These are phyloP conservation scores for Anguilla anguilla DNA, from an alignment of 2,797 vertebrate genomes.

Conservation along the genomic window DNA sequence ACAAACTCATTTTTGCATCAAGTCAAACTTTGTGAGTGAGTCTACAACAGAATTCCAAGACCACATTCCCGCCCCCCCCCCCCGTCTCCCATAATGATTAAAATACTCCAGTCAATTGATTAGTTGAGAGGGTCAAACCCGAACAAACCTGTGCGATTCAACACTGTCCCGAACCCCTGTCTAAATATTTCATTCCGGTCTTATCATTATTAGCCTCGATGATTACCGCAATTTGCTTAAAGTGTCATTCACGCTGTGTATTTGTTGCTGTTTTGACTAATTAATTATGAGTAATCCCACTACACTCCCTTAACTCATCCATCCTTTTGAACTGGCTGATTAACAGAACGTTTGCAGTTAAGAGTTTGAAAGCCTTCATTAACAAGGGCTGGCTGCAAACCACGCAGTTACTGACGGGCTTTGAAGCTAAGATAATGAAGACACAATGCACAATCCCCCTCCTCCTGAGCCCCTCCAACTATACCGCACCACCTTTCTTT, in stretches of 20 bases:
- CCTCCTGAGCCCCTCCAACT: neutral
- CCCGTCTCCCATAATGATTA: slow-evolving; percentile 34
- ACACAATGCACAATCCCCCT: slow-evolving; percentile 45
- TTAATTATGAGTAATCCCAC: slow-evolving; percentile 52
- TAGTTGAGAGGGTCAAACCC: slow-evolving; percentile 43
- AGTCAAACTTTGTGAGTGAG: neutral
- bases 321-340: slow-evolving; percentile 51
- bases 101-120: slow-evolving; percentile 46
- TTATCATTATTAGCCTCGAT: slow-evolving; percentile 56
- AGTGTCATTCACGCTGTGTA: slow-evolving; percentile 56
- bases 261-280: slow-evolving; percentile 54
- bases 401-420: slow-evolving; percentile 50
- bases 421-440: slow-evolving; percentile 55
- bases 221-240: slow-evolving; percentile 54
- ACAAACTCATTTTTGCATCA: neutral
- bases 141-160: slow-evolving; percentile 45
- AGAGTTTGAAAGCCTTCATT: slow-evolving; percentile 32
- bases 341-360: slow-evolving; percentile 48
- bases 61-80: neutral
- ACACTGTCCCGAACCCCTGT: slow-evolving; percentile 39
- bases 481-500: slow-evolving; percentile 4
- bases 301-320: slow-evolving; percentile 49
- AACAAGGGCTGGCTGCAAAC: slow-evolving; percentile 47
- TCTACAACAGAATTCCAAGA: neutral
- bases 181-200: slow-evolving; percentile 51